These are phyloP conservation scores for Rhagophthalmus giganteus DNA, from an alignment of 2,888 invertebrate species.

Conservation along the genomic window DNA sequence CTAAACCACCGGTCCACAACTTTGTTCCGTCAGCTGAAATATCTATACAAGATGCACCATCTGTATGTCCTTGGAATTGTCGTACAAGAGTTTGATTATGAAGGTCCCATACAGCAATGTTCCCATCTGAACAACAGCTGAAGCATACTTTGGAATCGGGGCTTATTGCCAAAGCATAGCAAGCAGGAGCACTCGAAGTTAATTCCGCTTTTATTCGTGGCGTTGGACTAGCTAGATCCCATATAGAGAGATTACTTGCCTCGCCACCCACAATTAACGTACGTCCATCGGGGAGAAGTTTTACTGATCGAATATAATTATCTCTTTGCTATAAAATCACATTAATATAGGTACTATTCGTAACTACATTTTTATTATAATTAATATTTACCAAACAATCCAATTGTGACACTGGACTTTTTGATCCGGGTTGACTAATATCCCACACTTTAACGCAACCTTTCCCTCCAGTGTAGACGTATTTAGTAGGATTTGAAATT, in stretches of 20 bases:
- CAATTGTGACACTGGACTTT: slow-evolving; percentile 79
- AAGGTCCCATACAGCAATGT: slow-evolving; percentile 95
- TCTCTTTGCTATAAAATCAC: slow-evolving; percentile 75
- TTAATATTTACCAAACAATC: slow-evolving; percentile 80
- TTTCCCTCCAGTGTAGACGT: slow-evolving; percentile 98
- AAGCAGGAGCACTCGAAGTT: slow-evolving; percentile 91
- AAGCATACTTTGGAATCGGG: slow-evolving; percentile 98
- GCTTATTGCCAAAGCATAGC: slow-evolving; percentile 96
- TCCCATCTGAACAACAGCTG: slow-evolving; percentile 97
- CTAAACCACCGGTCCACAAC: slow-evolving; percentile 91
- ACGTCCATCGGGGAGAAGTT: slow-evolving; percentile 89
- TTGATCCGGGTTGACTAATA: slow-evolving; percentile 73
- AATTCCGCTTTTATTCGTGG: slow-evolving; percentile 91
- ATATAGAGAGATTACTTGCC: slow-evolving; percentile 92
- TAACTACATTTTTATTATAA: background rate
- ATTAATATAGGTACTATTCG: background rate
- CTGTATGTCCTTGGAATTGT: slow-evolving; percentile 94
- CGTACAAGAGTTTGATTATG: slow-evolving; percentile 87
- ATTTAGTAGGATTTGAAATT: slow-evolving; percentile 81
- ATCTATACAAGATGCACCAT: slow-evolving; percentile 97
- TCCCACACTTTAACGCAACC: slow-evolving; percentile 91
- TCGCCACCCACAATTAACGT: slow-evolving; percentile 97
- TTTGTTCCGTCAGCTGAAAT: slow-evolving; percentile 91
- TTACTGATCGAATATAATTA: slow-evolving; percentile 95
- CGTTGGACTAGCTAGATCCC: slow-evolving; percentile 91